These are phyloP conservation scores for Argyra leucocephala DNA, from an alignment of 2,888 invertebrate species.

Conservation along the genomic window DNA sequence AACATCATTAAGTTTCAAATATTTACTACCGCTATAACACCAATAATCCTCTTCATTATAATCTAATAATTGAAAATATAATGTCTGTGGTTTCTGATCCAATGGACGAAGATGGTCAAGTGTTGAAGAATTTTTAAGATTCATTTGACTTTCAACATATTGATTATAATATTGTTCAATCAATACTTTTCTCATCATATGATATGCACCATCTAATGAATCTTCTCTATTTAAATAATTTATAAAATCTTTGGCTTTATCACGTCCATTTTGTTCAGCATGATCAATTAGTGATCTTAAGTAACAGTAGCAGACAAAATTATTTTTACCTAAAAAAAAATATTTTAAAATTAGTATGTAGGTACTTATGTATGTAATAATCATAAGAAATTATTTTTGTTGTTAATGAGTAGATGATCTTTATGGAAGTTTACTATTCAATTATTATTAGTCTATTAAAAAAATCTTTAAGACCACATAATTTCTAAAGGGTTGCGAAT, in stretches of 20 bases:
- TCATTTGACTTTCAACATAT: neutral
- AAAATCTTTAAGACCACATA: too few relatives aligned
- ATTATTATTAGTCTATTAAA: too few relatives aligned
- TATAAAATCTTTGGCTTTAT: neutral
- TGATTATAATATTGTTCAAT: neutral
- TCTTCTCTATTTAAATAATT: neutral
- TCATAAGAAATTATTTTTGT: too few relatives aligned
- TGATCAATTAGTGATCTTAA: slow-evolving; percentile 47
- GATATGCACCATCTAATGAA: neutral
- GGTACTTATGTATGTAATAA: too few relatives aligned
- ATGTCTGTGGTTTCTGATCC: neutral
- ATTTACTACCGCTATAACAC: slow-evolving; percentile 37
- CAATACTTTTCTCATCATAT: neutral
- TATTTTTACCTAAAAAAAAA: slow-evolving; percentile 46
- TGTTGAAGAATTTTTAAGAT: neutral
- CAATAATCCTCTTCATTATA: slow-evolving; percentile 37
- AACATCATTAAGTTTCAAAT: slow-evolving; percentile 19
- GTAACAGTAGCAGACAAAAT: slow-evolving; percentile 52
- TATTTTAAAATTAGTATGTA: too few relatives aligned
- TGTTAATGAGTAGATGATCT: too few relatives aligned
- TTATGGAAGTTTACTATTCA: too few relatives aligned
- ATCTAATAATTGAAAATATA: slow-evolving; percentile 38
- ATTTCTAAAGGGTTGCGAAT: too few relatives aligned
- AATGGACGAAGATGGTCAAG: neutral
- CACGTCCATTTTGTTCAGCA: slow-evolving; percentile 29